Evolutionary conservation across 2,113 vertebrate species (phyloP).

Genomic region (Syngnathus floridae): DNA sequence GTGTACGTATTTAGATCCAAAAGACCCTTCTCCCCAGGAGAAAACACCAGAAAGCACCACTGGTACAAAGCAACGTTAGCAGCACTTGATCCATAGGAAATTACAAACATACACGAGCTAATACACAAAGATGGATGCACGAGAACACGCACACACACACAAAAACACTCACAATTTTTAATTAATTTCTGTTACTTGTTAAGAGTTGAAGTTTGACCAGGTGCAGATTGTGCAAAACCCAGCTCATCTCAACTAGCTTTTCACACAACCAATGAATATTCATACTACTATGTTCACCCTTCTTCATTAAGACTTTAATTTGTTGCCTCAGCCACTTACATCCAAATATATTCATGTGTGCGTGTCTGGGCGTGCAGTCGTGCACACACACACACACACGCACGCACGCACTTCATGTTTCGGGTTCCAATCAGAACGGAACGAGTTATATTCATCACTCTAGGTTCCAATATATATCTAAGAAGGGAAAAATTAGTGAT

Average conservation of each 20-base stretch:
- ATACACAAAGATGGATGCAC: not conserved
- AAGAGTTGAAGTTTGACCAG: constrained; percentile 12
- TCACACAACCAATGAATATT: constrained; percentile 63
- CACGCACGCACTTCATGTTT: too few species aligned
- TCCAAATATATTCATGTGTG: constrained; percentile 3
- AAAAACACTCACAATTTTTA: not conserved
- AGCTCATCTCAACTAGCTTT: constrained; percentile 43
- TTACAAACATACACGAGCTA: not conserved
- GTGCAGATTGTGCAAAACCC: constrained; percentile 45
- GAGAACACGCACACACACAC: not conserved
- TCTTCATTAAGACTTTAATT: constrained; percentile 33
- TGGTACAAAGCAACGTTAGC: not conserved
- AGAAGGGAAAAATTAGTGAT: not conserved
- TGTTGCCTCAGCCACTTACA: constrained; percentile 9
- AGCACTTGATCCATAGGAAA: not conserved
- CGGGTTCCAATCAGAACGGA: too few species aligned
- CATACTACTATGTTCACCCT: constrained; percentile 37
- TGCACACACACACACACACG: not conserved
- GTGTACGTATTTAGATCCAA: too few species aligned
- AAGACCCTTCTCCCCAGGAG: not conserved
- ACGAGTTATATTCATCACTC: too few species aligned
- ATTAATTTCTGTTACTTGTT: constrained; percentile 21
- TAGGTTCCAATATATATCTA: not conserved
- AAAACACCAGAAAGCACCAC: not conserved
- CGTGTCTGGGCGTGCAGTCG: not conserved